Conservation (phyloP, 1,140 invertebrate species). For the Drosophila leontia region DNA sequence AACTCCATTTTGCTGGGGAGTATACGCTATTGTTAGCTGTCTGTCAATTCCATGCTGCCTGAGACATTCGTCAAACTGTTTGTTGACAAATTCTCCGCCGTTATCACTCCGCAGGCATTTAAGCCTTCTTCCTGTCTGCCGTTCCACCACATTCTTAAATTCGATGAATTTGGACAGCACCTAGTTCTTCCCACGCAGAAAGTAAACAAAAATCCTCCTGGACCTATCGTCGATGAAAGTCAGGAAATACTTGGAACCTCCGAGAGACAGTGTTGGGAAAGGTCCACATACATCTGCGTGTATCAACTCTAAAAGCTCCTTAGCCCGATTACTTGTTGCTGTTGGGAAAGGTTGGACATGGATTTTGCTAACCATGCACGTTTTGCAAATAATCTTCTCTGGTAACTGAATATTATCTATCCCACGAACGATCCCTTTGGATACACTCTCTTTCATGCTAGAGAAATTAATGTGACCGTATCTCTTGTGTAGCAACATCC, state of each 20-base stretch:
- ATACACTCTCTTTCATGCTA: too few species aligned
- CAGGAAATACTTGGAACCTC: constrained; percentile 1
- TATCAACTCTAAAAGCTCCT: neutral
- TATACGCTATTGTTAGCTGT: neutral
- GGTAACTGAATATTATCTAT: too few species aligned
- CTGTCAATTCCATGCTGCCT: too few species aligned
- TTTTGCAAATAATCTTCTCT: too few species aligned
- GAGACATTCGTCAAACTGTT: neutral
- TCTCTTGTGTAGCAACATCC: too few species aligned
- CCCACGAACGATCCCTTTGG: too few species aligned
- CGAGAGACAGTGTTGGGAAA: neutral
- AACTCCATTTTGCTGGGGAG: too few species aligned
- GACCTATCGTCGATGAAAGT: neutral
- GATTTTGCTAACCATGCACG: too few species aligned
- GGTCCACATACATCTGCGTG: neutral
- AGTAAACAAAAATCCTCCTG: neutral
- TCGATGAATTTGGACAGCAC: neutral
- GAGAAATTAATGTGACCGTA: too few species aligned
- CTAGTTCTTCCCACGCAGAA: neutral
- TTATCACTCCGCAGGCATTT: constrained; percentile 7
- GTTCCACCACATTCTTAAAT: neutral
- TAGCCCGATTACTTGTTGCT: too few species aligned
- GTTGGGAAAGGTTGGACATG: too few species aligned
- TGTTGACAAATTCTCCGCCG: neutral
- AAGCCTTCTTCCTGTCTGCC: neutral